Conservation (phyloP, 2,797 vertebrate species). For the Schizothorax lantsangensis region DNA sequence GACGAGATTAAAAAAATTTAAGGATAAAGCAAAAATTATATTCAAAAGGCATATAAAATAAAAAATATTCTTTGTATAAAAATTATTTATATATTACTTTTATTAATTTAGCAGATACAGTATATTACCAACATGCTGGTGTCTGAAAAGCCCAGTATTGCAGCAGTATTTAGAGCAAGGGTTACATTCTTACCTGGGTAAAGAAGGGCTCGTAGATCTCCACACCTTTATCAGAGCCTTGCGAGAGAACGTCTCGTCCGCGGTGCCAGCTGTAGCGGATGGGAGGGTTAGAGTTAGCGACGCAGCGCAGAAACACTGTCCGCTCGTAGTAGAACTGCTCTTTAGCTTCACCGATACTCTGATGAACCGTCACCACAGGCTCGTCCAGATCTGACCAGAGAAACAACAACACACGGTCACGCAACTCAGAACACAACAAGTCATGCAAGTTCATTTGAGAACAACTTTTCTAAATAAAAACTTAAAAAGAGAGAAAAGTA, state of each 20-base stretch:
- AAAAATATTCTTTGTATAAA: too few species aligned
- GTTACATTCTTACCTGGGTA: constrained; percentile 88
- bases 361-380: constrained; percentile 95
- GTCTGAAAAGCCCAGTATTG: background rate
- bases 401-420: background rate
- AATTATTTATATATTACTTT: too few species aligned
- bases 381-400: constrained; percentile 89
- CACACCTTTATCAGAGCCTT: constrained; percentile 96
- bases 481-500: too few species aligned
- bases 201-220: constrained; percentile 99
- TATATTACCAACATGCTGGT: background rate
- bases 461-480: too few species aligned
- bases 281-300: constrained; percentile 95
- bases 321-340: constrained; percentile 98
- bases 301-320: constrained; percentile 95
- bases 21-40: too few species aligned
- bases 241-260: constrained; percentile 90
- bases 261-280: constrained; percentile 98
- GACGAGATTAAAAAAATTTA: too few species aligned
- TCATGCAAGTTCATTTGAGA: background rate
- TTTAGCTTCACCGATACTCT: constrained; percentile 98
- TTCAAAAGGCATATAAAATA: too few species aligned
- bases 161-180: background rate
- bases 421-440: background rate
- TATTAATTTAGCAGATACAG: background rate